Evolutionary conservation across 1,140 invertebrate species (phyloP), one percentile per base, ranked within the genome.

Genomic region (Nymphalis io): DNA sequence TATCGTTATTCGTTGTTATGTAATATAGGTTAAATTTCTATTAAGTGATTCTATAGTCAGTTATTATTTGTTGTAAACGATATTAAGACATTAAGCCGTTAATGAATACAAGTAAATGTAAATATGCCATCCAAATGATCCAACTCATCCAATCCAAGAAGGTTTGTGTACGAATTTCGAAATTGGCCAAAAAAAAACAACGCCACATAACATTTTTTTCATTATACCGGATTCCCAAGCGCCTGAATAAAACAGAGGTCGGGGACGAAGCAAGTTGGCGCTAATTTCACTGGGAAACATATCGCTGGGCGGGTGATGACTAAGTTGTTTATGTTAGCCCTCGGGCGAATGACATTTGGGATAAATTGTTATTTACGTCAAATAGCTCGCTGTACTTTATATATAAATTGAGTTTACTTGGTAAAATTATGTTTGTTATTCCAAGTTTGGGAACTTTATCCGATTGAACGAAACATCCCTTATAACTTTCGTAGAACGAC

Each of bases 161-260:
- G 80, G 78, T 83, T 75, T 79, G 78, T 75, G 74, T 69, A 66
- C 79, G 74, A 81, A 87, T 85, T 85, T 89, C 75, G 81, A 86
- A 86, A 86, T 87, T 82, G 83, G 81, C 79, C 65, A 72, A 76
- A 82, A 83, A 83, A 83, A 42, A 15, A 85, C 80, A 74, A 82
- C 79, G 76, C 59, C 78, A 83, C 80, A 80, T 76, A 81, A 83
- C 79, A 78, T 85, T 82, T 86, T 80, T 82, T 85, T 55, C 80
- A 85, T 85, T 84, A 82, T 81, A 80, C 69, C 67, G 68, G 68
- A 76, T 76, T 71, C 82, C 80, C 81, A 71, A 76, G 83, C 79
- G 82, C 60, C 75, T 84, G 81, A 84, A 87, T 85, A 87, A 84
- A 88, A 88, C 81, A 87, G 76, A 80, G 81, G 79, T 76, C 73